Percentiles rank a stretch among this genome's conserved stretches.
These are phyloP conservation scores for Zalophus californianus DNA, from an alignment of 2,797 vertebrate species.

Conservation along the genomic window DNA sequence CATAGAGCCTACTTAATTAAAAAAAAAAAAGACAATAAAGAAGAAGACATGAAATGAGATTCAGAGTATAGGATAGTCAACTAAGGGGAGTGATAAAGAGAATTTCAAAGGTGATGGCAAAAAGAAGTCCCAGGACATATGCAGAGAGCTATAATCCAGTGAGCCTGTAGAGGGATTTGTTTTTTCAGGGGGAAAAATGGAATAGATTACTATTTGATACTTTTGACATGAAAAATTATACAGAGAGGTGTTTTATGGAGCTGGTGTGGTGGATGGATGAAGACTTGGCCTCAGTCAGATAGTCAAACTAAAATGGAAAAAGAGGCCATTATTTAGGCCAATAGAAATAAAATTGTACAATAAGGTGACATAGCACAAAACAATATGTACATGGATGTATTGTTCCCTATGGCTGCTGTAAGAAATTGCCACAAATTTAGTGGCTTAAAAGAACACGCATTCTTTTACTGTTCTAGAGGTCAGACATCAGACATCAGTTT, in stretches of 20 bases:
- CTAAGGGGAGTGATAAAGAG: background rate
- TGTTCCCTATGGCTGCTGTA: background rate
- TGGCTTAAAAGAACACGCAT: background rate
- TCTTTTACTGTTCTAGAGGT: background rate
- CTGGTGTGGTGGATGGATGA: background rate
- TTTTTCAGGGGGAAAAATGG: background rate
- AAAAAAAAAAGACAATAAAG: background rate
- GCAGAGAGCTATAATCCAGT: background rate
- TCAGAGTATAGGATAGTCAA: background rate
- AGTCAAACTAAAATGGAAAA: background rate
- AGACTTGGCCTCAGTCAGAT: background rate
- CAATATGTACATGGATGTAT: background rate
- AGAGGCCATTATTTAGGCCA: background rate
- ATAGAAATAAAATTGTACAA: background rate
- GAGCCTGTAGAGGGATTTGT: background rate
- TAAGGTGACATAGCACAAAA: background rate
- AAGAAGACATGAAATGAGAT: background rate
- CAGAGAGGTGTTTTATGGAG: background rate
- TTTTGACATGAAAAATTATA: background rate
- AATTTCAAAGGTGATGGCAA: background rate
- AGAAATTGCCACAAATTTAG: background rate
- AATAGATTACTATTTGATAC: background rate
- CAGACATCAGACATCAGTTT: background rate
- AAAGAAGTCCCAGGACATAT: background rate
- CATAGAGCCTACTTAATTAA: no score